Evolutionary conservation across 1,140 invertebrate genomes (phyloP).

Genomic region (Zaprionus ghesquierei): DNA sequence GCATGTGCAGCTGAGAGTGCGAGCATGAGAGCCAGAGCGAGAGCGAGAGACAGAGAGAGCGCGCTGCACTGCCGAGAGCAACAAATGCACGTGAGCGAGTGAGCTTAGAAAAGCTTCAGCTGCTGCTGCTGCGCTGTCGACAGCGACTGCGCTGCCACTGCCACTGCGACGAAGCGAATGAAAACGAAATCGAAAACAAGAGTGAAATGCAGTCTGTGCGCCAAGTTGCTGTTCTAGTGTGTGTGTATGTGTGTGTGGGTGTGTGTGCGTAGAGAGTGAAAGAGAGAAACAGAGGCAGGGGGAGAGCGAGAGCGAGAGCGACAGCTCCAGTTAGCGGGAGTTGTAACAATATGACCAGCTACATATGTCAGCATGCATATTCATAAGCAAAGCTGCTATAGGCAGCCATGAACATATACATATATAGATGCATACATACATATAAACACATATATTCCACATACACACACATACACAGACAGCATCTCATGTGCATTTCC

Average conservation of each 20-base stretch:
- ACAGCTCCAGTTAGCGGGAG: neutral
- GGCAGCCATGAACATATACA: no score
- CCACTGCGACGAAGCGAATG: constrained; percentile 50
- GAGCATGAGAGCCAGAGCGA: neutral
- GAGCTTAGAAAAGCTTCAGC: constrained; percentile 45
- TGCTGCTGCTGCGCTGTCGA: constrained; percentile 1
- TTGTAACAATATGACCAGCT: constrained; percentile 1
- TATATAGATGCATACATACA: neutral
- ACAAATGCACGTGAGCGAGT: constrained; percentile 1
- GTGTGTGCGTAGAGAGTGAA: neutral
- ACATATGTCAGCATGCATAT: neutral
- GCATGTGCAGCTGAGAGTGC: constrained; percentile 45
- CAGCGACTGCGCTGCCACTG: constrained; percentile 29
- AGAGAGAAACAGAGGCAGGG: neutral
- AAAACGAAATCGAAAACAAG: constrained; percentile 73
- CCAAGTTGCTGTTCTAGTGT: constrained; percentile 29
- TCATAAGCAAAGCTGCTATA: neutral
- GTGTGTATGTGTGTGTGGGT: neutral
- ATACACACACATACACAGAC: neutral
- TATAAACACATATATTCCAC: neutral
- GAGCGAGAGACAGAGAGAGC: constrained; percentile 13
- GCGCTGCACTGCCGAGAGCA: neutral
- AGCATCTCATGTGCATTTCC: constrained; percentile 16
- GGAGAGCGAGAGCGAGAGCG: neutral
- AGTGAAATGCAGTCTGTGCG: constrained; percentile 65